Base-by-base conservation (phyloP, 2,113 vertebrate species). In the Apodemus sylvaticus region DNA sequence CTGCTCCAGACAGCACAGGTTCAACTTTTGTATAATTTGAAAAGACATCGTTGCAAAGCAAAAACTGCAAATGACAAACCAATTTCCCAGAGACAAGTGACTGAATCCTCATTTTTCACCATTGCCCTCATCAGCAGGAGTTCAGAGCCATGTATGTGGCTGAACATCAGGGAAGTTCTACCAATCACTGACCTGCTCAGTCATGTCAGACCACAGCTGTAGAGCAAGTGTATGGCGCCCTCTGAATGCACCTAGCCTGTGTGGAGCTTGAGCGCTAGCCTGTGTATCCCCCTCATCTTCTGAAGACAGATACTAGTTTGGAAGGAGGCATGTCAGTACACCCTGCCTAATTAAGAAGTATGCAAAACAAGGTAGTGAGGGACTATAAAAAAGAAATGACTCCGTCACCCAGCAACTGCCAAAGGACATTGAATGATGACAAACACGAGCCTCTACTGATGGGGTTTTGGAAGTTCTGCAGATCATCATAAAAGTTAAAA, bases 1-100 rank as follows among this genome's bases (percentile, higher is more conserved):
- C 62, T 79, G 22, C 81, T 94, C 60, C 82, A 97, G 83, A 70
- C 73, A 91, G 26, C 26, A n/a, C 11, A 76, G 45, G 73, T 95
- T 97, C 86, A 94, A 87, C 92, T 78, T 94, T 82, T 85, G 12
- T 79, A 34, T 64, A 81, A 94, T 86, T 85, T 93, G 42, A 93
- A 78, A 94, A 83, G 62, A 91, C 89, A 78, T 90, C 76, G 45
- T 48, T 48, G 60, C 10, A 83, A 92, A 94, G 45, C 34, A 89
- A 95, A 94, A 68, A 68, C 66, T 68, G 17, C 4, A 36, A 86
- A 86, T 55, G 45, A 51, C 62, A 64, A 86, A 39, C 88, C 64
- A 82, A 36, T 26, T 31, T 95, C 48, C 36, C 42, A 62, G 22
- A 53, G 51, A 79, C 90, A 64, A 85, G 39, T 60, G 64, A 85